Evolutionary conservation across 1,140 invertebrate species (phyloP).

Genomic region (Euura lappo): DNA sequence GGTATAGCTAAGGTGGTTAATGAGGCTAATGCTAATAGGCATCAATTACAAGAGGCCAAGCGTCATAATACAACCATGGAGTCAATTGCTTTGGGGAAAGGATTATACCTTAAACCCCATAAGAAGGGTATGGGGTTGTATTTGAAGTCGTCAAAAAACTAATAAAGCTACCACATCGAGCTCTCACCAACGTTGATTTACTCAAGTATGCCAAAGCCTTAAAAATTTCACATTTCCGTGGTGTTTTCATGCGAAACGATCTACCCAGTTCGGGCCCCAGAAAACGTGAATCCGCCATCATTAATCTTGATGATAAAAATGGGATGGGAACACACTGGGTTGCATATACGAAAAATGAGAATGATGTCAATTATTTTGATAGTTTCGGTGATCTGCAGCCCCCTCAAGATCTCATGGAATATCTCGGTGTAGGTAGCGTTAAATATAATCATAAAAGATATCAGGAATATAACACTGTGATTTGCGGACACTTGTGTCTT

Average conservation of each 20-base stretch:
- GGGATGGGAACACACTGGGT: no score
- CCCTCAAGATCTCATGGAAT: conserved; percentile 22
- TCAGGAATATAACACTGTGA: conserved; percentile 21
- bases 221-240: no score
- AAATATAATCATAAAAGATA: conserved; percentile 24
- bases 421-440: conserved; percentile 22
- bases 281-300: no score
- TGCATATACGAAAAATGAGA: conserved; percentile 22
- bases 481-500: conserved; percentile 30
- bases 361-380: conserved; percentile 26
- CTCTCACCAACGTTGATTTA: no score
- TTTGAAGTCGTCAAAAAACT: no score
- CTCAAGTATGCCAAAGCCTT: no score
- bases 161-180: no score
- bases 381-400: conserved; percentile 29
- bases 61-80: conserved; percentile 46
- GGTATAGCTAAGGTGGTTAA: conserved; percentile 42
- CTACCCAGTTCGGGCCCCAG: no score
- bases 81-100: conserved; percentile 40
- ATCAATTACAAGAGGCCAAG: conserved; percentile 37
- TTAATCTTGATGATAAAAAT: no score
- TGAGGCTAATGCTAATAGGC: conserved; percentile 32
- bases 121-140: no score
- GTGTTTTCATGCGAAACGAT: no score
- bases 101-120: conserved; percentile 31